Evolutionary conservation across 2,113 vertebrate genomes (phyloP).

Genomic region (Odobenus rosmarus): DNA sequence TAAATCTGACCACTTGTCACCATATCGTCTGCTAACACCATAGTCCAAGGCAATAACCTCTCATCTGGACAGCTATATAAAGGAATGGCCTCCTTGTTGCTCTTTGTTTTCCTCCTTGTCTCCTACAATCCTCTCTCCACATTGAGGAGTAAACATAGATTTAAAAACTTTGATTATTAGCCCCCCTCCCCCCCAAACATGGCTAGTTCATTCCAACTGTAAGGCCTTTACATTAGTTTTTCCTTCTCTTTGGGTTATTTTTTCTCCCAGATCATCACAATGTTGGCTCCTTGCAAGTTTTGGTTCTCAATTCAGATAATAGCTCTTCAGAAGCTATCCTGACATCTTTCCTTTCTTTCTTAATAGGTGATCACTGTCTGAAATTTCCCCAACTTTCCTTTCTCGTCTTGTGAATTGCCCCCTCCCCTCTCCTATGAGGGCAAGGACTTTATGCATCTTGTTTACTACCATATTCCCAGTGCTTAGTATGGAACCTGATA

Average conservation of each 20-base stretch:
- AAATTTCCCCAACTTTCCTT: background rate
- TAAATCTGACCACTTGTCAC: background rate
- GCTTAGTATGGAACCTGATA: background rate
- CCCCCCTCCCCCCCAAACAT: background rate
- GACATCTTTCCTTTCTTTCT: slow-evolving; percentile 2
- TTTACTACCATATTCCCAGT: background rate
- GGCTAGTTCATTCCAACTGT: background rate
- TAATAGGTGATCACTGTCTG: background rate
- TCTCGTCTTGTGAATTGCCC: background rate
- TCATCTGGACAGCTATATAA: background rate
- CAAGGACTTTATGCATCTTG: background rate
- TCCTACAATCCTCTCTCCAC: background rate
- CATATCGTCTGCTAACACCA: background rate
- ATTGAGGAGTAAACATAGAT: background rate
- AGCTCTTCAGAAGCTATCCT: background rate
- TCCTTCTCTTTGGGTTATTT: background rate
- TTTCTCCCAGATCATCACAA: background rate
- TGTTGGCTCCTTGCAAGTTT: background rate
- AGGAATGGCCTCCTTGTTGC: background rate
- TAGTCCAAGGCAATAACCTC: background rate
- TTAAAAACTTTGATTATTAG: background rate
- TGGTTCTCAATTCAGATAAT: background rate
- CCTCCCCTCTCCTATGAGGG: background rate
- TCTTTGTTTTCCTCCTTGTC: background rate
- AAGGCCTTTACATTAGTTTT: background rate